These are phyloP conservation scores for Halictus rubicundus DNA, from an alignment of 1,140 invertebrate genomes.

Conservation along the genomic window DNA sequence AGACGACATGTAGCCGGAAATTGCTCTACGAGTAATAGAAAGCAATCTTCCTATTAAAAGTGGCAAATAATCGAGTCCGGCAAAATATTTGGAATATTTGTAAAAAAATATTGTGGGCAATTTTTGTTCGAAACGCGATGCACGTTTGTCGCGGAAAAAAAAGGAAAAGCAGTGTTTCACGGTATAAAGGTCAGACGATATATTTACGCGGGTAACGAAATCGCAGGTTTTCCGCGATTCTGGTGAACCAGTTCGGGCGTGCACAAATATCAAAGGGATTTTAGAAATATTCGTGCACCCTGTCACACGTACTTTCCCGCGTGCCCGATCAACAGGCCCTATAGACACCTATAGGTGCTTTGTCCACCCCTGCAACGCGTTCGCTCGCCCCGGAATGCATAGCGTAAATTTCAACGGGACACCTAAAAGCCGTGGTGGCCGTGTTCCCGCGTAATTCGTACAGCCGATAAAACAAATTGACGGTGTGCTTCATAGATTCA, in stretches of 20 bases:
- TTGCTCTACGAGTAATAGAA: too few relatives aligned
- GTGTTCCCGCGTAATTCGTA: not conserved
- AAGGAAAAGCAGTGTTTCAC: not conserved
- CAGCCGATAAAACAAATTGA: not conserved
- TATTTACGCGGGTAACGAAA: not conserved
- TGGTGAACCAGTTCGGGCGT: not conserved
- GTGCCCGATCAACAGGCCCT: slow-evolving; percentile 7
- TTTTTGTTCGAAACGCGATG: not conserved
- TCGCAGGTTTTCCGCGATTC: not conserved
- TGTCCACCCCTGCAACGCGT: not conserved
- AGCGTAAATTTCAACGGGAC: slow-evolving; percentile 27
- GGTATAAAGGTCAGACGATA: not conserved
- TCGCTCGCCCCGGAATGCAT: not conserved
- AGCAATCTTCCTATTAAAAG: too few relatives aligned
- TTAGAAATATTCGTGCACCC: slow-evolving; percentile 9
- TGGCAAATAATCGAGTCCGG: not conserved
- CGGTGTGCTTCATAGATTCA: not conserved
- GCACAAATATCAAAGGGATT: not conserved
- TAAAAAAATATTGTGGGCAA: not conserved
- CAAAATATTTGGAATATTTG: not conserved
- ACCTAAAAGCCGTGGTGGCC: not conserved
- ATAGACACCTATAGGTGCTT: not conserved
- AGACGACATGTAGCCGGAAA: too few relatives aligned
- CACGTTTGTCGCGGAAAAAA: not conserved
- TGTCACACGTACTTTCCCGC: slow-evolving; percentile 8